phyloP scores from a whole-genome alignment of 1,140 invertebrate genomes.

The Apis cerana region DNA sequence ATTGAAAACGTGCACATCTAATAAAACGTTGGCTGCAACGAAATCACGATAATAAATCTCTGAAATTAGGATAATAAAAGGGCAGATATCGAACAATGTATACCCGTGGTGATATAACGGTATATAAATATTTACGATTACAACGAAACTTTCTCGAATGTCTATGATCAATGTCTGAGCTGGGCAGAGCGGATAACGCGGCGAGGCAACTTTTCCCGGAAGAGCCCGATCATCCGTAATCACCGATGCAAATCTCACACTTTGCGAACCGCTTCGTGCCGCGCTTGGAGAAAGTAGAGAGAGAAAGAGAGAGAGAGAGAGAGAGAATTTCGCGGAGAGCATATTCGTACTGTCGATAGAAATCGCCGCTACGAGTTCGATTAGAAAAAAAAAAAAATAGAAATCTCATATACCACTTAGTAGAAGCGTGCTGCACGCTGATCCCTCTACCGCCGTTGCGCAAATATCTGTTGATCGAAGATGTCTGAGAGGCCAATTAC shows the following conservation, averaged over 20 bases:
- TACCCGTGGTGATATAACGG: constrained; percentile 2
- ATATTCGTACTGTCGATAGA: constrained; percentile 52
- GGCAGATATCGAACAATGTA: not conserved
- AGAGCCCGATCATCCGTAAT: constrained; percentile 69
- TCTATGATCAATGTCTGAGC: constrained; percentile 5
- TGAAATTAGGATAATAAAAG: not conserved
- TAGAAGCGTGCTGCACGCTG: constrained; percentile 1
- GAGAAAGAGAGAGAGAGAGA: no score
- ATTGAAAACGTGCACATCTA: constrained; percentile 8
- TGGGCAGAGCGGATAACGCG: constrained; percentile 8
- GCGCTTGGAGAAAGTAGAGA: constrained; percentile 54
- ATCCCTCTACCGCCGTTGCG: not conserved
- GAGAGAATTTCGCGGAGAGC: constrained; percentile 52
- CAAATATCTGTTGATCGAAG: not conserved
- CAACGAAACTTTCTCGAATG: constrained; percentile 30
- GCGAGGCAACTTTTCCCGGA: constrained; percentile 61
- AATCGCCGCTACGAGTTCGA: constrained; percentile 37
- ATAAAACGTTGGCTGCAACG: not conserved
- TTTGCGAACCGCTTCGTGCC: constrained; percentile 44
- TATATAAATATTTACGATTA: constrained; percentile 30
- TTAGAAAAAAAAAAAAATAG: constrained; percentile 42
- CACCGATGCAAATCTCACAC: constrained; percentile 69
- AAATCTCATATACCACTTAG: constrained; percentile 2
- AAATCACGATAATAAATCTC: not conserved
- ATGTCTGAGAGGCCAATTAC: constrained; percentile 38